Percentiles rank a stretch among this genome's conserved stretches.
These are phyloP conservation scores for Proteles cristata DNA, from an alignment of 2,113 vertebrate genomes.

Conservation along the genomic window DNA sequence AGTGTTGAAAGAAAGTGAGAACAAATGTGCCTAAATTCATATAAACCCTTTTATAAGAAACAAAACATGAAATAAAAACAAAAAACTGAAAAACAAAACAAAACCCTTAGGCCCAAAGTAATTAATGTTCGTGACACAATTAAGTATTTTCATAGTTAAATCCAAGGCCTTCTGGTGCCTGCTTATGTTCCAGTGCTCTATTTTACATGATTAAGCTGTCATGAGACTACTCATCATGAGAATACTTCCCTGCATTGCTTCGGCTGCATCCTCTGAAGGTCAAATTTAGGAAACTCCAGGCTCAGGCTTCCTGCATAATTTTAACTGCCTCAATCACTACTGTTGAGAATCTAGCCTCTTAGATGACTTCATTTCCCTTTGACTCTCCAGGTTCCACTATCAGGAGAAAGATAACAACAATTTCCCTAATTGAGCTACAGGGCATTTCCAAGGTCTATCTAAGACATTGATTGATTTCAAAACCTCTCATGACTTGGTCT, in stretches of 20 bases:
- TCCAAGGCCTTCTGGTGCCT: not conserved
- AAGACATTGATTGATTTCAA: not conserved
- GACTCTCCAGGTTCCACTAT: not conserved
- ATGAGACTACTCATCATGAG: no score
- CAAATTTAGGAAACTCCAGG: not conserved
- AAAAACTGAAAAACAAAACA: not conserved
- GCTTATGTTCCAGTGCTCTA: not conserved
- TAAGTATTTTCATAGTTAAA: not conserved
- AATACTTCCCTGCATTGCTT: not conserved
- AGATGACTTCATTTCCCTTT: not conserved
- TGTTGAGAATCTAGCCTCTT: not conserved
- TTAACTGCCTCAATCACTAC: not conserved
- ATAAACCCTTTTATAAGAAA: not conserved
- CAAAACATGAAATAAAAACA: not conserved
- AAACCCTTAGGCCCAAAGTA: not conserved
- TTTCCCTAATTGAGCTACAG: not conserved
- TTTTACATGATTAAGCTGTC: not conserved
- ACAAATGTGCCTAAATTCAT: not conserved
- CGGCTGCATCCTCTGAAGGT: not conserved
- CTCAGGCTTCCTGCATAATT: not conserved
- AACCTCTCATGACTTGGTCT: not conserved
- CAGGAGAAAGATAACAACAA: not conserved
- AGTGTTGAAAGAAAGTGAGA: constrained; percentile 3
- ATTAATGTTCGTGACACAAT: not conserved
- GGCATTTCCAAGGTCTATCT: not conserved